Evolutionary conservation across 1,140 invertebrate species (phyloP).

Genomic region (Drosophila yakuba): DNA sequence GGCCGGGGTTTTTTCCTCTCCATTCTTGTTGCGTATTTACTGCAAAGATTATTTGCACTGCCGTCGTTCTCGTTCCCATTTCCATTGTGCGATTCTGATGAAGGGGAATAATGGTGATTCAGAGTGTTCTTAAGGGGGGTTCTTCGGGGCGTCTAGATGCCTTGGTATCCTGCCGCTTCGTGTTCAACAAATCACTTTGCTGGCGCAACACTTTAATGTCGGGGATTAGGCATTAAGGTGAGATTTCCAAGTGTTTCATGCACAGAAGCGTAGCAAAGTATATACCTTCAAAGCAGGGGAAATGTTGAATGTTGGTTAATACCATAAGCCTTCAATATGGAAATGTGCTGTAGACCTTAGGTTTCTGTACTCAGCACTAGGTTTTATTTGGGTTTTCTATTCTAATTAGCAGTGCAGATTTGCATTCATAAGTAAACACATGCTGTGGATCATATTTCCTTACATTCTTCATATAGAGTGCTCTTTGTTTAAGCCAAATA

Average conservation of each 20-base stretch:
- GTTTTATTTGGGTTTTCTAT: too few relatives aligned
- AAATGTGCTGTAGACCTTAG: too few relatives aligned
- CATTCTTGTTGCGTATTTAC: conserved; percentile 72
- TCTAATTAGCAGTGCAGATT: too few relatives aligned
- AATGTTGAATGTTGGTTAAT: too few relatives aligned
- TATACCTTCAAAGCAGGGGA: not conserved
- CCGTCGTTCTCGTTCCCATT: conserved; percentile 34
- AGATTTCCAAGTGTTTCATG: conserved; percentile 59
- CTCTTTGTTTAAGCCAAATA: too few relatives aligned
- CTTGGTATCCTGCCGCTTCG: conserved; percentile 60
- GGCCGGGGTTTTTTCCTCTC: conserved; percentile 51
- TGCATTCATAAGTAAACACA: too few relatives aligned
- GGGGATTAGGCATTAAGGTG: conserved; percentile 79
- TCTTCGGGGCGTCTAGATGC: not conserved
- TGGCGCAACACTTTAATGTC: conserved; percentile 81
- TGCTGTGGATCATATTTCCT: not conserved
- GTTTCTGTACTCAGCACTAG: too few relatives aligned
- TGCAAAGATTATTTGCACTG: conserved; percentile 83
- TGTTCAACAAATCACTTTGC: conserved; percentile 81
- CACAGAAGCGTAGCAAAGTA: not conserved
- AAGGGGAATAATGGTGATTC: conserved; percentile 43
- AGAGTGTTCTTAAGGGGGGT: conserved; percentile 8
- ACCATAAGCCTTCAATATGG: too few relatives aligned
- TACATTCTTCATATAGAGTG: not conserved
- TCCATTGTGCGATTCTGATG: conserved; percentile 51